Base-by-base conservation (phyloP, 2,888 invertebrate species). In the Volucella bombylans region DNA sequence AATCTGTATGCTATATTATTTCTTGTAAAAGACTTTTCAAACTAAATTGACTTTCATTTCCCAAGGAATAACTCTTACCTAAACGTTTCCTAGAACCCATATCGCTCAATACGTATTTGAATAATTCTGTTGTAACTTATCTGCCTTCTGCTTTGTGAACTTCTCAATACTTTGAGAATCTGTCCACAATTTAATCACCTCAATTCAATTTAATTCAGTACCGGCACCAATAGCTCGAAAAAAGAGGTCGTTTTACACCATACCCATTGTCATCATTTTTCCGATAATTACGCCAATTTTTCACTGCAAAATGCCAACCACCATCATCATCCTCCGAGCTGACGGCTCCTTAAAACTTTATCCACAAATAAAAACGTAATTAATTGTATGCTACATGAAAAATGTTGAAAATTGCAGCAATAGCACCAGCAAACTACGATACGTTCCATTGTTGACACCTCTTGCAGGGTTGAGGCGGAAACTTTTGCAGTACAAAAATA, bases 341-440 rank as follows among this genome's bases (percentile, higher is more conserved):
- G 4, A 14, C 2, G 77, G 65, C 6, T 67, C 83, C 74, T 76
- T 83, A 55, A 80, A 83, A 59, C 80, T 4, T 6, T 64, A 41
- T 79, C 76, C 65, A 23, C 71, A 80, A 79, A 83, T 74, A 83
- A 80, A 83, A 83, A 74, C 65, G 55, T 76, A 83, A 83, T 83
- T 83, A 83, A 83, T 83, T 67, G 83, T 71, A 62, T 69, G 80
- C 74, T 67, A 43, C 65, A 71, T 83, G 80, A 83, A 80, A 83
- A 80, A 83, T 83, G 74, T 80, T 67, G 38, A 45, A 74, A 83
- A 74, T 54, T 55, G 61, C 49, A 50, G 49, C 74, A 65, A 15
- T 54, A 55, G 47, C 45, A 45, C 49, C 59, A 61, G 69, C 57
- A 61, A 64, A 73, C 54, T 54, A 15, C 18, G 1, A 18, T 18